Percentiles rank a stretch among this genome's conserved stretches.
Conservation (phyloP, 2,113 vertebrate genomes). For the Chaetodon trifascialis region DNA sequence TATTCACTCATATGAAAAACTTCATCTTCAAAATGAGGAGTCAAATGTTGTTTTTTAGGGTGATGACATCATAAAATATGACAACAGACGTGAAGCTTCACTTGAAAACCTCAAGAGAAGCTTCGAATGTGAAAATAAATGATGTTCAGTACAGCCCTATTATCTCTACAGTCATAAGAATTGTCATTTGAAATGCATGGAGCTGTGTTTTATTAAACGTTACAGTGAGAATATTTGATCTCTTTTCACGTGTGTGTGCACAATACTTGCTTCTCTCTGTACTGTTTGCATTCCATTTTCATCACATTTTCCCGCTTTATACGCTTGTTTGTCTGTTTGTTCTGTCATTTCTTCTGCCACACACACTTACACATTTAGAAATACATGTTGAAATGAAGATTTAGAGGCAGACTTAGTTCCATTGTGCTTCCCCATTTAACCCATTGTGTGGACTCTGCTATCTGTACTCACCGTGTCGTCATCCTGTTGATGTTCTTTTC, state of each 20-base stretch:
- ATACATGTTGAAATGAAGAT: slow-evolving; percentile 6
- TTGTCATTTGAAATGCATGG: slow-evolving; percentile 57
- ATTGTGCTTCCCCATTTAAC: slow-evolving; percentile 24
- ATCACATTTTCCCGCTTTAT: slow-evolving; percentile 21
- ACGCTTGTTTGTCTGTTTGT: slow-evolving; percentile 45
- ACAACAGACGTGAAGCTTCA: too few species aligned
- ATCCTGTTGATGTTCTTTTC: slow-evolving; percentile 14
- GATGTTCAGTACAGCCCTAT: too few species aligned
- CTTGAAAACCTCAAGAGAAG: too few species aligned
- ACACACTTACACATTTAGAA: slow-evolving; percentile 26
- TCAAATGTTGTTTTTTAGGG: too few species aligned
- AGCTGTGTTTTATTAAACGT: slow-evolving; percentile 15
- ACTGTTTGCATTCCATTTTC: slow-evolving; percentile 29
- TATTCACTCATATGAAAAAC: too few species aligned
- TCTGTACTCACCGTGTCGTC: slow-evolving; percentile 3
- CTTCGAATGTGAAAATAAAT: too few species aligned
- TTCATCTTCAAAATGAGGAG: too few species aligned
- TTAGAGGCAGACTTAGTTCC: not conserved
- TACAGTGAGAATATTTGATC: slow-evolving; percentile 14
- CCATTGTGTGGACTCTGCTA: slow-evolving; percentile 38
- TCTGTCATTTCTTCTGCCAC: slow-evolving; percentile 37
- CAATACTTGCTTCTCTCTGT: slow-evolving; percentile 30
- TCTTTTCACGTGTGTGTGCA: slow-evolving; percentile 24
- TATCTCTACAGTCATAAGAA: slow-evolving; percentile 24
- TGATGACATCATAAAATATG: too few species aligned